These are phyloP conservation scores for Megaleporinus macrocephalus DNA, from an alignment of 2,113 vertebrate genomes.

Conservation along the genomic window DNA sequence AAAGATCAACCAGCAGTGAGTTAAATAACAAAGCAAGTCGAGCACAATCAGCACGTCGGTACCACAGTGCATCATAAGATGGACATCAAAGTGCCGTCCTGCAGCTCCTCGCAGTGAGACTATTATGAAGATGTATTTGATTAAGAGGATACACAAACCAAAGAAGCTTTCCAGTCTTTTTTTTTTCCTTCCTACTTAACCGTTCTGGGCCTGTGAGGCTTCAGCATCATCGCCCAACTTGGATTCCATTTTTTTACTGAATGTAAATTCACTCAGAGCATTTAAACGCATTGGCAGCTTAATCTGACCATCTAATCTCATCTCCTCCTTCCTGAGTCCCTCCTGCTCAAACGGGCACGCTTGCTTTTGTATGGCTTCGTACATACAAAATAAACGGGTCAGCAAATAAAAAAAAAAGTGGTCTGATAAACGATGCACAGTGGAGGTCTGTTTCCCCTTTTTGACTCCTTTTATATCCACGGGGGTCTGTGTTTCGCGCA, in stretches of 20 bases:
- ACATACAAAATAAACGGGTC: background rate
- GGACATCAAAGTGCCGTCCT: too few relatives aligned
- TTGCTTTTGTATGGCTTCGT: background rate
- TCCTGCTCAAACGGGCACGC: background rate
- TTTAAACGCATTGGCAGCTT: slow-evolving; percentile 4
- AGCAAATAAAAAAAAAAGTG: slow-evolving; percentile 12
- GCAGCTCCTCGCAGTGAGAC: too few relatives aligned
- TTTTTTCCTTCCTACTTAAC: background rate
- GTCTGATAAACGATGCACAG: slow-evolving; percentile 6
- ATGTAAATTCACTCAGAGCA: background rate
- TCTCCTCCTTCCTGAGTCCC: background rate
- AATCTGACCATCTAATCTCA: background rate
- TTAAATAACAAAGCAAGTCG: too few relatives aligned
- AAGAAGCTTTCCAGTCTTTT: background rate
- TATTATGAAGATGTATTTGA: too few relatives aligned
- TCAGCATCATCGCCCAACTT: background rate
- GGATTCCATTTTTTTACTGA: background rate
- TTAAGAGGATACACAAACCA: too few relatives aligned
- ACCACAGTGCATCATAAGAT: too few relatives aligned
- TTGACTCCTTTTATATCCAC: slow-evolving; percentile 32
- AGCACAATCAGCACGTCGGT: too few relatives aligned
- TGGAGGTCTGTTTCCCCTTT: background rate
- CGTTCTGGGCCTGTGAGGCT: background rate
- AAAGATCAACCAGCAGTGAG: too few relatives aligned
- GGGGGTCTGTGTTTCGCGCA: slow-evolving; percentile 24